These are phyloP conservation scores for Coecobrya sp. DNA, from an alignment of 2,888 invertebrate species.

Conservation along the genomic window DNA sequence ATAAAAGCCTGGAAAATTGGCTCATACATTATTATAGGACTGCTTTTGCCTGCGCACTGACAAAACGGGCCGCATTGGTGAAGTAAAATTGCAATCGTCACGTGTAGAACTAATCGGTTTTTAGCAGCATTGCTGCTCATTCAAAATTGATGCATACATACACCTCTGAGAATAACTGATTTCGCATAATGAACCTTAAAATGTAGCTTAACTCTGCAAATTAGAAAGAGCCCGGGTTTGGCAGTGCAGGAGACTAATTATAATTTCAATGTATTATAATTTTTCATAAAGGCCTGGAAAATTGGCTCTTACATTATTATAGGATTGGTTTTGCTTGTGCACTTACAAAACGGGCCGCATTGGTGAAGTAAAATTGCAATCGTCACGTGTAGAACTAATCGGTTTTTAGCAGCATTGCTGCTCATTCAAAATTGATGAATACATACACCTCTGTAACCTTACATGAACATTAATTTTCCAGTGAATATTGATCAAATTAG, in stretches of 20 bases:
- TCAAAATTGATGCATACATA: constrained; percentile 25
- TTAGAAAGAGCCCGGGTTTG: background rate
- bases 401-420: background rate
- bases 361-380: background rate
- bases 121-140: background rate
- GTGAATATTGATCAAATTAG: constrained; percentile 22
- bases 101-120: background rate
- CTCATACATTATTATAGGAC: background rate
- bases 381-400: background rate
- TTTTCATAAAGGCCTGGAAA: background rate
- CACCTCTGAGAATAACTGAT: background rate
- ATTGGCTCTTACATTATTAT: background rate
- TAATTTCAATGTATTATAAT: constrained; percentile 23
- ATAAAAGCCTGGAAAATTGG: background rate
- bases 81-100: background rate
- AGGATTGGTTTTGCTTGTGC: background rate
- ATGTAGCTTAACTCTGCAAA: background rate
- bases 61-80: background rate
- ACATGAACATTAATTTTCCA: background rate
- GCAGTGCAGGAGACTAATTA: constrained; percentile 7
- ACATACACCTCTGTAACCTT: background rate
- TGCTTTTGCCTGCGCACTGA: background rate
- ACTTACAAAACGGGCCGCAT: background rate
- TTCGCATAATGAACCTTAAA: constrained; percentile 1
- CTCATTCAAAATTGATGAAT: constrained; percentile 34